phyloP scores from a whole-genome alignment of 2,113 vertebrate species.

The Eptesicus fuscus region DNA sequence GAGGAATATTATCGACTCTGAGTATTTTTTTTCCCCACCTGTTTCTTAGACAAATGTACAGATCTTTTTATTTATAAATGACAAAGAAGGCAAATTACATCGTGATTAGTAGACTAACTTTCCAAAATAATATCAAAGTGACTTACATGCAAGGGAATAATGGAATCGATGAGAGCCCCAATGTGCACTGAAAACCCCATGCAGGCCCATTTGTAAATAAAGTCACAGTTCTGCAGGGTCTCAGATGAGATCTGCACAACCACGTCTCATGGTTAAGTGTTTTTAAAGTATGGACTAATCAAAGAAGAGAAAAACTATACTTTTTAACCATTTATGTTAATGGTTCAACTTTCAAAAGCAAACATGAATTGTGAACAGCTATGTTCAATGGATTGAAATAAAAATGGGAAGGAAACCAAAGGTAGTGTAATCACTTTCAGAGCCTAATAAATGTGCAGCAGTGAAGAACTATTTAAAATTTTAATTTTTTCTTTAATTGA shows the following conservation, averaged over 20 bases:
- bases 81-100: not conserved
- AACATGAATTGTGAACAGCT: not conserved
- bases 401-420: not conserved
- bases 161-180: not conserved
- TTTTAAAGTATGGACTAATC: not conserved
- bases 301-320: not conserved
- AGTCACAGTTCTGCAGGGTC: not conserved
- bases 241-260: not conserved
- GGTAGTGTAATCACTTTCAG: not conserved
- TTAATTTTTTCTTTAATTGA: not conserved
- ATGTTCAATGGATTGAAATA: not conserved
- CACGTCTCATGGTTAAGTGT: not conserved
- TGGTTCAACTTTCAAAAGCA: not conserved
- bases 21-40: not conserved
- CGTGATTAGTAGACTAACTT: not conserved
- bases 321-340: not conserved
- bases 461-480: not conserved
- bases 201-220: not conserved
- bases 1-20: not conserved
- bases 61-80: not conserved
- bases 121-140: not conserved
- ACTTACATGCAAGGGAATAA: not conserved
- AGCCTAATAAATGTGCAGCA: not conserved
- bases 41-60: not conserved
- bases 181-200: accelerated